Evolutionary conservation across 1,140 invertebrate genomes (phyloP).

Genomic region (Drosophila bifasciata): DNA sequence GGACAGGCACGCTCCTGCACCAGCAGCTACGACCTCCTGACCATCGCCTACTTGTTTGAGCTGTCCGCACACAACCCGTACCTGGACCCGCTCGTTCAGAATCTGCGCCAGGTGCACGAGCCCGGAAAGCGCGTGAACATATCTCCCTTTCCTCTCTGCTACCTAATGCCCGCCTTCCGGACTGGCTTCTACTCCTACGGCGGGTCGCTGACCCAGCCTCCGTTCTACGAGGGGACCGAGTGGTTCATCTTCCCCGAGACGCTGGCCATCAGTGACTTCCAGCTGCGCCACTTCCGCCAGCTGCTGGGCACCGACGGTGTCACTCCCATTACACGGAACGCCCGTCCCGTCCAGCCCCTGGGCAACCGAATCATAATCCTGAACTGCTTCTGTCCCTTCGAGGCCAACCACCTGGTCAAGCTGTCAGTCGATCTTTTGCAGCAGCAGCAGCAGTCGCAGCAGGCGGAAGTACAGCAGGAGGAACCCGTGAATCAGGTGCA

Average conservation of each 20-base stretch:
- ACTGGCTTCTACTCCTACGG: slow-evolving; percentile 89
- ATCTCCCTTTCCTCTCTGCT: slow-evolving; percentile 85
- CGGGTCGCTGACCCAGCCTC: slow-evolving; percentile 93
- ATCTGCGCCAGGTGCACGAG: slow-evolving; percentile 82
- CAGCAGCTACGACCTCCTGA: slow-evolving; percentile 75
- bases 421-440: slow-evolving; percentile 46
- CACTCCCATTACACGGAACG: slow-evolving; percentile 83
- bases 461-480: slow-evolving; percentile 17
- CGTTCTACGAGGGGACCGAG: slow-evolving; percentile 91
- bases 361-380: slow-evolving; percentile 75
- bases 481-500: slow-evolving; percentile 20
- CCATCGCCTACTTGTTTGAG: slow-evolving; percentile 76
- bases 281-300: slow-evolving; percentile 84
- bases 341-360: slow-evolving; percentile 85
- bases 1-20: slow-evolving; percentile 37
- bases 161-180: slow-evolving; percentile 85
- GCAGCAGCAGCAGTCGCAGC: slow-evolving; percentile 33
- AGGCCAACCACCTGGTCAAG: slow-evolving; percentile 45
- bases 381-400: slow-evolving; percentile 71
- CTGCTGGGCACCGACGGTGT: slow-evolving; percentile 80
- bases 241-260: slow-evolving; percentile 93
- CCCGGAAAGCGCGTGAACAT: slow-evolving; percentile 82
- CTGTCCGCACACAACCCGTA: slow-evolving; percentile 85
- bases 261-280: slow-evolving; percentile 87
- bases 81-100: slow-evolving; percentile 85